Percentiles rank a stretch among this genome's conserved stretches.
Conservation (phyloP, 1,140 invertebrate genomes). For the Aethina tumida region DNA sequence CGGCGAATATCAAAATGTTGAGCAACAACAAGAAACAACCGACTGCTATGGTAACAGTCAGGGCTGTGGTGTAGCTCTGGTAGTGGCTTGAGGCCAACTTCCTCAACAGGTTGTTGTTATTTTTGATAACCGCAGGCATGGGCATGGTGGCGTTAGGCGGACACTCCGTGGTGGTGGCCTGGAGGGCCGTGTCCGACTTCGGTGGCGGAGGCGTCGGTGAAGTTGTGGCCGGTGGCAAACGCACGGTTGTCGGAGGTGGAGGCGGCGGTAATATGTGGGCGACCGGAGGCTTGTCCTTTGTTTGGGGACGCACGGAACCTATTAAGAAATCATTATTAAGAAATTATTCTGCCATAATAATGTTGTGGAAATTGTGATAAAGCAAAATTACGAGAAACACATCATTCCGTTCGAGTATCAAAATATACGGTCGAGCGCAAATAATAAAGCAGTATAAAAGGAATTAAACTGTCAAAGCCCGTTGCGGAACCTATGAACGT, state of each 20-base stretch:
- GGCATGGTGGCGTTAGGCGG: conserved; percentile 49
- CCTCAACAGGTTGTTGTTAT: conserved; percentile 57
- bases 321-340: background rate
- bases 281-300: conserved; percentile 47
- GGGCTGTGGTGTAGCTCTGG: conserved; percentile 78
- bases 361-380: too few relatives aligned
- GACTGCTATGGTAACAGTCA: conserved; percentile 87
- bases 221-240: conserved; percentile 32
- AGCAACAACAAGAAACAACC: conserved; percentile 80
- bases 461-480: too few relatives aligned
- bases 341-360: too few relatives aligned
- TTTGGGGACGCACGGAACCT: conserved; percentile 62
- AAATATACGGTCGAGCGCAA: too few relatives aligned
- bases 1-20: conserved; percentile 89
- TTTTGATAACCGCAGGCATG: conserved; percentile 41
- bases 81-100: conserved; percentile 69
- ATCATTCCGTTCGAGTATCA: too few relatives aligned
- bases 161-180: conserved; percentile 52
- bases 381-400: too few relatives aligned
- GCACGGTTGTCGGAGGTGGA: conserved; percentile 38
- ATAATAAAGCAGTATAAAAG: too few relatives aligned
- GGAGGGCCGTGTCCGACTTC: conserved; percentile 35
- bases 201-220: conserved; percentile 34
- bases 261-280: conserved; percentile 42
- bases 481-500: too few relatives aligned